A percentile compares a stretch with the other conserved stretches of the same genome.
These are phyloP conservation scores for Propithecus deckenii DNA, from an alignment of 2,797 vertebrate genomes.

Conservation along the genomic window DNA sequence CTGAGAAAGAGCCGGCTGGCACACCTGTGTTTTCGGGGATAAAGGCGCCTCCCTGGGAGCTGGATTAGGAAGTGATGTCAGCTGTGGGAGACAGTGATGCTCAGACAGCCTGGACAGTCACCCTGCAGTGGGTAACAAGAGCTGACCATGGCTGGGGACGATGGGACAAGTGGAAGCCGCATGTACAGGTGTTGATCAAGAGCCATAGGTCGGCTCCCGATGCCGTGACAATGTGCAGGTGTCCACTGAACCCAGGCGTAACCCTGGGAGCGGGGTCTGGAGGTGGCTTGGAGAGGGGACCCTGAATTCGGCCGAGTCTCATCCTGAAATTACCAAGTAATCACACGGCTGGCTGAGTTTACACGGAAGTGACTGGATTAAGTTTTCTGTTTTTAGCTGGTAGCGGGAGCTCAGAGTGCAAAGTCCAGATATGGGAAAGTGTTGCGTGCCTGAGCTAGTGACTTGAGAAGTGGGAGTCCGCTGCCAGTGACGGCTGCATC, in stretches of 20 bases:
- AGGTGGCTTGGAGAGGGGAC: too few species aligned
- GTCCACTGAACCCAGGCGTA: background rate
- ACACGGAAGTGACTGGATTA: background rate
- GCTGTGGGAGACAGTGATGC: accelerated
- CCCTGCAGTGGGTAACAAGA: background rate
- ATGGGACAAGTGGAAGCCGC: background rate
- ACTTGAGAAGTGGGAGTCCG: background rate
- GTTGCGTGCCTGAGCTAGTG: background rate
- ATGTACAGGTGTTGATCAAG: background rate
- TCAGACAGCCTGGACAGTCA: background rate
- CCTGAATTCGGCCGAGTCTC: too few species aligned
- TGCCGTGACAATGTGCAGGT: too few species aligned
- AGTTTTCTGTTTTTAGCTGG: background rate
- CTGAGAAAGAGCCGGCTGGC: background rate
- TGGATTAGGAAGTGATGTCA: background rate
- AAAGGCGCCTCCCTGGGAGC: accelerated
- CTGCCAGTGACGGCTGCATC: background rate
- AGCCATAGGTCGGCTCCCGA: background rate
- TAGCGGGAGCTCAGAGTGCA: background rate
- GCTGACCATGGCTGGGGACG: background rate
- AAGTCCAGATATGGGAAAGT: background rate
- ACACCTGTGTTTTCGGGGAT: background rate
- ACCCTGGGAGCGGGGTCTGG: too few species aligned
- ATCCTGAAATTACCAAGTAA: background rate
- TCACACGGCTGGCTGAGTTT: background rate